Conservation (phyloP, 2,797 vertebrate species). For the Enteromius trimaculatus region DNA sequence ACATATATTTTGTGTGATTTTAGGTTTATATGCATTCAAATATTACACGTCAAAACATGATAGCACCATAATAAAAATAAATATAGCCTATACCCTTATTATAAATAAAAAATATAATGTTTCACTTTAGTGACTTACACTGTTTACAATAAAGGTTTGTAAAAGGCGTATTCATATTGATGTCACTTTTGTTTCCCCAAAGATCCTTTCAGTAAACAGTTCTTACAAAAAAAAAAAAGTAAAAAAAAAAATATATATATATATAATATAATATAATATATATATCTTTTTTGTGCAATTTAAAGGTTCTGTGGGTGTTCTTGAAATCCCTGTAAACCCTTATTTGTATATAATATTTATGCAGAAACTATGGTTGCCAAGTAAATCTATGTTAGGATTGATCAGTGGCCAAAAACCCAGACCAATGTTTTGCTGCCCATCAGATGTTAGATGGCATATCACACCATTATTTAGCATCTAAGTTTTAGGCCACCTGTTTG, state of each 20-base stretch:
- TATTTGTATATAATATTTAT: not conserved
- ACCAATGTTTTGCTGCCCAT: not conserved
- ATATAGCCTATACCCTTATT: not conserved
- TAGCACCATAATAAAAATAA: not conserved
- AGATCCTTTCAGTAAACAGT: not conserved
- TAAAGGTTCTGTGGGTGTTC: not conserved
- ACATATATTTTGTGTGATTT: no score
- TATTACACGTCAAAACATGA: not conserved
- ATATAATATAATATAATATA: no score
- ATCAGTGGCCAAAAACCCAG: not conserved
- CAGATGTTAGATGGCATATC: slow-evolving; percentile 16
- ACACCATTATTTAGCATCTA: slow-evolving; percentile 2
- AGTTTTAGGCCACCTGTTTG: slow-evolving; percentile 46
- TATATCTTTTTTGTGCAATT: not conserved
- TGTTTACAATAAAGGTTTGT: not conserved
- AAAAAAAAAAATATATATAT: no score
- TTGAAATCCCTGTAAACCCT: not conserved
- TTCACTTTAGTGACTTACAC: not conserved
- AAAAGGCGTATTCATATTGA: not conserved
- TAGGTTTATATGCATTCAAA: not conserved
- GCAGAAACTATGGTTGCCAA: not conserved
- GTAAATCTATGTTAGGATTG: not conserved
- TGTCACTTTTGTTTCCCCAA: not conserved
- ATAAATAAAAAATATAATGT: no score
- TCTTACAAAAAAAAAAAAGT: not conserved